Evolutionary conservation across 1,140 invertebrate genomes (phyloP), one percentile per base, ranked within the genome.

Genomic region (Artemia franciscana): DNA sequence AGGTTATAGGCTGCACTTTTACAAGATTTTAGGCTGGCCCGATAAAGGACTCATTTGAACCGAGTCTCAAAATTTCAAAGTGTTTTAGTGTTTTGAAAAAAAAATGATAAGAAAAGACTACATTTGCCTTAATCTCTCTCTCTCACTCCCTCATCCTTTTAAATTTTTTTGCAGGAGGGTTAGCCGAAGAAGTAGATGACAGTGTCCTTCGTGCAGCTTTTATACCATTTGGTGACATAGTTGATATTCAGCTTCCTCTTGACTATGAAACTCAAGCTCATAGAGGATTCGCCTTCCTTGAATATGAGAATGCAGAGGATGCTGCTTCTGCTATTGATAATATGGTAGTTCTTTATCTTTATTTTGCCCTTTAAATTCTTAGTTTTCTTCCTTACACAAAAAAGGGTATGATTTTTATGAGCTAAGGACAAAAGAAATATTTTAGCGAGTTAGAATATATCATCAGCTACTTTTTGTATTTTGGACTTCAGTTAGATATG

Each of bases 241-340:
- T 92, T 28, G 93, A 98, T 73, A 85, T 98, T 25, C 91, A 97
- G 75, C 93, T 98, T 71, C 95, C 95, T 26, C 75, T 98, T 24
- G 94, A 98, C 78, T 98, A 97, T 79, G 91, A 97, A 74, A 90
- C 85, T 63, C 90, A 96, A 73, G 94, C 94, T 70, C 92, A 97
- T 71, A 79, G 92, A 72, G 93, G 93, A 56, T 98, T 98, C 78
- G 91, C 91, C 2, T 99, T 99, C 74, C 85, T 98, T 67, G 95
- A 98, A 76, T 99, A 94, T 78, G 95, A 98, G 77, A 79, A 80
- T 65, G 79, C 82, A 5, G 85, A 92, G 78, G 94, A 98, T 83
- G 93, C 94, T 59, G 84, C 88, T 21, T 87, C 92, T 60, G 93
- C 96, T 27, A 97, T 99, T 71, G 95, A 99, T 76, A 99, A 99